Percentiles rank a stretch among this genome's conserved stretches.
Conservation (phyloP, 1,140 invertebrate genomes). For the Drosophila equinoxialis region DNA sequence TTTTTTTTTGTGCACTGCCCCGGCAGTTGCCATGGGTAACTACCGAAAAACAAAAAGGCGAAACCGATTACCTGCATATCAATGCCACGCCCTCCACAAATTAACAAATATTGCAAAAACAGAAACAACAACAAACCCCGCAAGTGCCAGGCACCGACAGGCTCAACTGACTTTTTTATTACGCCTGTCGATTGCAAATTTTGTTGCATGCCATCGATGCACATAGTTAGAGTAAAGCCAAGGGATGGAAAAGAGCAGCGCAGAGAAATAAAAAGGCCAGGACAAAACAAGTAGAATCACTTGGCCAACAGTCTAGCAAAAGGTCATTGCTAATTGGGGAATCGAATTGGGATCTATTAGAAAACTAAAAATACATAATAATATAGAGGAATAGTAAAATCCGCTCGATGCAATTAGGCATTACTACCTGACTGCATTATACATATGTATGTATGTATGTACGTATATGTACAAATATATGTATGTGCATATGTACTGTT, state of each 20-base stretch:
- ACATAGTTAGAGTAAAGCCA: background rate
- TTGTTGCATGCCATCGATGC: slow-evolving; percentile 54
- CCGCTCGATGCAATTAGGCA: too few relatives aligned
- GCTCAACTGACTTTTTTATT: slow-evolving; percentile 63
- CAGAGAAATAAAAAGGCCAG: slow-evolving; percentile 1
- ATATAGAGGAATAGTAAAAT: background rate
- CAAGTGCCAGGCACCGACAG: slow-evolving; percentile 67
- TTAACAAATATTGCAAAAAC: slow-evolving; percentile 47
- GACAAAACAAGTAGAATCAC: slow-evolving; percentile 56
- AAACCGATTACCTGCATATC: slow-evolving; percentile 58
- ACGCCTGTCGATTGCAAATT: slow-evolving; percentile 71
- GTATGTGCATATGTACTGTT: too few relatives aligned
- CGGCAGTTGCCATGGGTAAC: slow-evolving; percentile 37
- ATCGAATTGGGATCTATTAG: background rate
- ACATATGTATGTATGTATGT: too few relatives aligned
- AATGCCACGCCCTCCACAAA: slow-evolving; percentile 56
- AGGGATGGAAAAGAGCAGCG: background rate
- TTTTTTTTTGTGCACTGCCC: background rate
- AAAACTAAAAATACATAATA: background rate
- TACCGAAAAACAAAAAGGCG: slow-evolving; percentile 46
- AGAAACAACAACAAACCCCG: slow-evolving; percentile 34
- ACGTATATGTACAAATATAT: too few relatives aligned
- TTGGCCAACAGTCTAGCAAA: slow-evolving; percentile 64
- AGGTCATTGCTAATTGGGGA: slow-evolving; percentile 27
- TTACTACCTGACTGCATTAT: too few relatives aligned